Conservation (phyloP, 2,888 invertebrate species). For the Gymnocheta viridis region DNA sequence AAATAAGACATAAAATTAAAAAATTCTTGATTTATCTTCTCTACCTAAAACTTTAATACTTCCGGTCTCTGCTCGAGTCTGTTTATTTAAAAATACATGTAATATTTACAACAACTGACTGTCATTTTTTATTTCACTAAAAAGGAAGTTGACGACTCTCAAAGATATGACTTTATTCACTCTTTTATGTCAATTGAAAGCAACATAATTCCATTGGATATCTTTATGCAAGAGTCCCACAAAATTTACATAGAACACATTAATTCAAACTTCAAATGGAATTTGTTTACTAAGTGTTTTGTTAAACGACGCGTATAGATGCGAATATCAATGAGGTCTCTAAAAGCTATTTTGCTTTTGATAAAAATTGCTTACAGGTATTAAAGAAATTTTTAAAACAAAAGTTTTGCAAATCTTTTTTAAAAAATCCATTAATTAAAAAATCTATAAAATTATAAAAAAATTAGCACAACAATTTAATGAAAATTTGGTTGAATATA, state of each 20-base stretch:
- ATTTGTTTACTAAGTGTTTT: background rate
- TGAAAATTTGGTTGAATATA: too few relatives aligned
- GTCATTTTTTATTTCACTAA: background rate
- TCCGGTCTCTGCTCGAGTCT: too few relatives aligned
- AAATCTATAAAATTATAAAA: too few relatives aligned
- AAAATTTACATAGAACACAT: background rate
- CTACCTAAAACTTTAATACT: background rate
- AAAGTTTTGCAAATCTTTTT: too few relatives aligned
- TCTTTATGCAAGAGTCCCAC: background rate
- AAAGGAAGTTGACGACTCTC: background rate
- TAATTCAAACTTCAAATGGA: conserved; percentile 1
- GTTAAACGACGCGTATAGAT: background rate
- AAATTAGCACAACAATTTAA: too few relatives aligned
- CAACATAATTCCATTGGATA: background rate
- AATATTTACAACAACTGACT: too few relatives aligned
- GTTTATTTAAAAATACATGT: background rate
- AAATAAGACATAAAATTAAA: background rate
- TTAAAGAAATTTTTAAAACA: too few relatives aligned
- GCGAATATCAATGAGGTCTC: background rate
- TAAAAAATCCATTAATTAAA: too few relatives aligned
- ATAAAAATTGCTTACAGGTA: too few relatives aligned
- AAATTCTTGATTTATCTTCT: background rate
- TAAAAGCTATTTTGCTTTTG: background rate
- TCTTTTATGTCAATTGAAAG: background rate
- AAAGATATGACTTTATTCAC: too few relatives aligned